Base-by-base conservation (phyloP, 1,140 invertebrate genomes). In the Asobara japonica region DNA sequence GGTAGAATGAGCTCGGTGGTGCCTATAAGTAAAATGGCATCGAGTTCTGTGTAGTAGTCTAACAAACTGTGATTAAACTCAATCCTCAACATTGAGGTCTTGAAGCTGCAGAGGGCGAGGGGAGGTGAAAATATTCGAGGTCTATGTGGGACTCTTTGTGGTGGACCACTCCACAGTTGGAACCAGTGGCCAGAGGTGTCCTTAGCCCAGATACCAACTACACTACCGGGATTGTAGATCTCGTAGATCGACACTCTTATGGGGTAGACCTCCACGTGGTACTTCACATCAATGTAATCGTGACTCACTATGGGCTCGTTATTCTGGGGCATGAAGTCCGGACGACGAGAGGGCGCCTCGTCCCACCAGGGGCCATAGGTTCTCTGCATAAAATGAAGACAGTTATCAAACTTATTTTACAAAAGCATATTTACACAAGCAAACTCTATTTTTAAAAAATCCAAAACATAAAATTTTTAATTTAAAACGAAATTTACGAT, bases 301-400 rank as follows among this genome's bases (percentile, higher is more conserved):
- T 96, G 92, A 82, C 94, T 93, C 18, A 88, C 85, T 75, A 93
- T 88, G 38, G 87, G 76, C 64, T 90, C 89, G 79, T 91, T 91
- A 82, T 94, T 93, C 81, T 93, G 92, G 31, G 91, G 90, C 90
- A 93, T 92, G 76, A 94, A 95, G 77, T 92, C 89, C 71, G 87
- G 84, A 73, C 89, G 89, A 76, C 86, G 89, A 10, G 93, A 94
- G 51, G 94, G 94, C 3, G 92, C 92, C 78, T 91, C 88, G 38
- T 94, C 90, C 95, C 95, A 97, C 95, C 95, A 97, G 67, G 89
- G 91, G 10, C 96, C 96, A 88, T 96, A 97, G 4, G 94, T 95
- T 87, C 95, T 91, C 95, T 97, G 80, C 7, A 71, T 64, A 45
- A 41, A 38, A 66, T 48, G 68, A 36, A 71, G 45, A 61, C 16